A percentile compares a stretch with the other conserved stretches of the same genome.
These are phyloP conservation scores for Hoplostethus mediterraneus DNA, from an alignment of 2,797 vertebrate species.

Conservation along the genomic window DNA sequence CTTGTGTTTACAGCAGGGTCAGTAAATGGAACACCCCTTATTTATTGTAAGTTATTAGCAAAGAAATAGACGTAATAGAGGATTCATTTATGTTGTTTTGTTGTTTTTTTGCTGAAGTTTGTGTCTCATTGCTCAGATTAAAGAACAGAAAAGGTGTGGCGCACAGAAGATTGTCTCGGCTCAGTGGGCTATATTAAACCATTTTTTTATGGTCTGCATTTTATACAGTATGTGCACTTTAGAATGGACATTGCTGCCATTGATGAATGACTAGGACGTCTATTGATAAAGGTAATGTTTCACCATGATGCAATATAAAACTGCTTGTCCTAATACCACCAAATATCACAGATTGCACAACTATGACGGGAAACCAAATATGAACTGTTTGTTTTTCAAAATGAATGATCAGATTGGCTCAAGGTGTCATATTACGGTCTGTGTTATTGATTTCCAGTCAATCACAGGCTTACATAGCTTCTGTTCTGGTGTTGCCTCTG, in stretches of 20 bases:
- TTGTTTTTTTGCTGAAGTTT: neutral
- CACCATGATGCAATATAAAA: slow-evolving; percentile 19
- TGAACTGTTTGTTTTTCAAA: neutral
- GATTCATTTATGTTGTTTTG: neutral
- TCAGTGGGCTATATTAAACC: slow-evolving; percentile 22
- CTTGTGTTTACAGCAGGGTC: neutral
- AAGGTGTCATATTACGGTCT: neutral
- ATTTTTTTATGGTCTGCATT: slow-evolving; percentile 26
- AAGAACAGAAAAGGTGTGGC: neutral
- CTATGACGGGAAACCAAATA: neutral
- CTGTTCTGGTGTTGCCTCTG: slow-evolving; percentile 39
- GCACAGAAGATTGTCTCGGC: neutral
- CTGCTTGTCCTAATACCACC: neutral
- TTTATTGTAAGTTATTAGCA: slow-evolving; percentile 7
- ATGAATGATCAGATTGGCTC: neutral
- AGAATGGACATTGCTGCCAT: neutral
- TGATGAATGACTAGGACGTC: slow-evolving; percentile 13
- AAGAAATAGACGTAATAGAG: neutral
- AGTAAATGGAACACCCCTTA: slow-evolving; percentile 1
- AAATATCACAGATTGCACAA: slow-evolving; percentile 15
- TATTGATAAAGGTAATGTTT: slow-evolving; percentile 49
- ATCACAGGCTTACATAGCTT: slow-evolving; percentile 43
- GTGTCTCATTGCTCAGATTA: too few relatives aligned
- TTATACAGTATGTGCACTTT: slow-evolving; percentile 6
- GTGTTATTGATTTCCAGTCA: neutral